Percentiles rank a stretch among this genome's conserved stretches.
Conservation (phyloP, 2,888 invertebrate genomes). For the Perizoma flavofasciatum region DNA sequence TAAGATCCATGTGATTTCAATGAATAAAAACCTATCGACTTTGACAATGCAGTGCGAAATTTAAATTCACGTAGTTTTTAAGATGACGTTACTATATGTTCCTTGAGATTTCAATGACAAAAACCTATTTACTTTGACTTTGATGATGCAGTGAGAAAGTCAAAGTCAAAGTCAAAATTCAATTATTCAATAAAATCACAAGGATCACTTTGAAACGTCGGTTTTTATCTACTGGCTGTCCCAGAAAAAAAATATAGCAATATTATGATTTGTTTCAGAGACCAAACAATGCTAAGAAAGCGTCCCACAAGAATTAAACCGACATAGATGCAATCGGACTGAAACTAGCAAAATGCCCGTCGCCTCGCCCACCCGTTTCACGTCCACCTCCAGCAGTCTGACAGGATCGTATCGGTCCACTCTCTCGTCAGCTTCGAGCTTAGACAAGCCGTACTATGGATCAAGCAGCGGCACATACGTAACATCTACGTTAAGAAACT, state of each 20-base stretch:
- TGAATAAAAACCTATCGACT: too few species aligned
- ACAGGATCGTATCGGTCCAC: constrained; percentile 79
- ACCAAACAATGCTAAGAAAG: constrained; percentile 65
- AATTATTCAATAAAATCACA: too few species aligned
- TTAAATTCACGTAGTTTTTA: too few species aligned
- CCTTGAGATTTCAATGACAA: too few species aligned
- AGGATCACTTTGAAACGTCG: too few species aligned
- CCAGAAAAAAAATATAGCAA: too few species aligned
- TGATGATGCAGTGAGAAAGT: background rate
- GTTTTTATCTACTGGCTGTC: too few species aligned
- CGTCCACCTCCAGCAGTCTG: constrained; percentile 67
- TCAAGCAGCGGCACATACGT: constrained; percentile 73
- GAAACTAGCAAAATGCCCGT: constrained; percentile 78
- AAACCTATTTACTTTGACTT: too few species aligned
- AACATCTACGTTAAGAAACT: constrained; percentile 59
- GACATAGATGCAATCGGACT: constrained; percentile 27
- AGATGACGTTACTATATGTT: too few species aligned
- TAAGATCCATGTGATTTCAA: too few species aligned
- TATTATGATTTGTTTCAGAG: constrained; percentile 58
- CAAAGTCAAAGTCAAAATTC: too few species aligned
- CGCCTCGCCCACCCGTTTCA: constrained; percentile 82
- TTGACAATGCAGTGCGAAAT: background rate
- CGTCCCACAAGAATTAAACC: constrained; percentile 66
- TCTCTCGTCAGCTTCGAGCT: constrained; percentile 70
- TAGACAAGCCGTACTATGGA: constrained; percentile 83